A percentile compares a stretch with the other conserved stretches of the same genome.
phyloP scores from a whole-genome alignment of 2,888 invertebrate species.

The Protonemura montana region DNA sequence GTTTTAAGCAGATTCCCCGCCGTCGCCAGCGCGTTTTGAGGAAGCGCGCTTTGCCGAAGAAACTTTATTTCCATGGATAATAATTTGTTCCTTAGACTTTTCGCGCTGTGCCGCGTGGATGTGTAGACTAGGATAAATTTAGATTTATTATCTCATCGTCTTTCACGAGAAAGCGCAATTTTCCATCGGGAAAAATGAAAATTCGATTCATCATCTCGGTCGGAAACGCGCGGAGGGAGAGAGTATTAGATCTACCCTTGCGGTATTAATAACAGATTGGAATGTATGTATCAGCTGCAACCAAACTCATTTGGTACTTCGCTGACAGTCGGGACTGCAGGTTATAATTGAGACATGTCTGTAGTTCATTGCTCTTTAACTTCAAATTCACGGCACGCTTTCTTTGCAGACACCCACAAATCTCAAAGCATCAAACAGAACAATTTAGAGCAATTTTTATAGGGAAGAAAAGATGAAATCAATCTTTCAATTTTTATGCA shows the following conservation, averaged over 20 bases:
- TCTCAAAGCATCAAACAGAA: too few species aligned
- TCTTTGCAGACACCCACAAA: too few species aligned
- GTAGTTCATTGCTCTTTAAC: too few species aligned
- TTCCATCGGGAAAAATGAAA: not conserved
- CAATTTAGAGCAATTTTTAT: too few species aligned
- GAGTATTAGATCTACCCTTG: not conserved
- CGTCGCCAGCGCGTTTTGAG: not conserved
- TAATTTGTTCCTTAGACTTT: not conserved
- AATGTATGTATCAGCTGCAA: not conserved
- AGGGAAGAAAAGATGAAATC: too few species aligned
- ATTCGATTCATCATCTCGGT: not conserved
- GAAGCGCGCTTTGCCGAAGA: not conserved
- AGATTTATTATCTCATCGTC: constrained; percentile 12
- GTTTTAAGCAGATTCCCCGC: constrained; percentile 26
- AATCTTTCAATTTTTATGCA: too few species aligned
- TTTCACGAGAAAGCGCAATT: not conserved
- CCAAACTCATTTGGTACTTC: not conserved
- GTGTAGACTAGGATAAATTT: not conserved
- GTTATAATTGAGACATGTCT: not conserved
- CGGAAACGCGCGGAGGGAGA: not conserved
- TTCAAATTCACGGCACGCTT: not conserved
- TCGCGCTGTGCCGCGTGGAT: not conserved
- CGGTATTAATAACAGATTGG: not conserved
- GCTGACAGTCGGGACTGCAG: not conserved
- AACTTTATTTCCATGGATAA: not conserved